Base-by-base conservation (phyloP, 2,113 vertebrate genomes). In the Myrmecophaga tridactyla region DNA sequence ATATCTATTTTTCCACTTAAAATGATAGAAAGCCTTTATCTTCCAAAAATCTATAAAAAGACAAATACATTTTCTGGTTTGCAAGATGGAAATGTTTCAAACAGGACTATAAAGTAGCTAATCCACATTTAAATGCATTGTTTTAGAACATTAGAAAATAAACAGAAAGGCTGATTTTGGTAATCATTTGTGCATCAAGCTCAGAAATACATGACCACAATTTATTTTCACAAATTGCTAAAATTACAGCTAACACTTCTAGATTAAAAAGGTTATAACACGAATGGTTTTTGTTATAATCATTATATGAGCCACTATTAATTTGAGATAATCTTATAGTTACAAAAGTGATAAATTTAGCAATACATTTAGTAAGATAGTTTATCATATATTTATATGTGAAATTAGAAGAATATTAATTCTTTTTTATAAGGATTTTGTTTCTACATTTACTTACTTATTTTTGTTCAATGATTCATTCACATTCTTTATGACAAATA, bases 51-150 rank as follows among this genome's bases (percentile, higher is more conserved):
- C 51, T 94, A 95, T 9, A 25, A 86, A 86, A 93, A 43, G 51
- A 73, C 86, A 95, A 95, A 82, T 81, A 94, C 13, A 90, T 92
- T 69, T 93, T 34, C 13, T 83, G 23, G 92, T 93, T 92, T 95
- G 15, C 2, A 89, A n/a, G 12, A 69, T 18, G 85, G 36, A 12
- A 34, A 34, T 72, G 2, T 72, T 75, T 87, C 43, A 86, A 84
- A 94, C 4, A 76, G 12, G 53, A 7, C 0, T 51, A 18, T 9
- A 80, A 63, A 81, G 34, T 77, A 63, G 43, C 25, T 70, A 92
- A 48, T 86, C 89, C 78, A 36, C 70, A 56, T 77, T 62, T 89
- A 89, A 96, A 92, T 20, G 80, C 3, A 80, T 58, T 70, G 25
- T 31, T 70, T 90, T 70, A 29, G 29, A 93, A 77, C 94, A 93